Conservation (phyloP, 2,888 invertebrate genomes). For the Pollenia angustigena region DNA sequence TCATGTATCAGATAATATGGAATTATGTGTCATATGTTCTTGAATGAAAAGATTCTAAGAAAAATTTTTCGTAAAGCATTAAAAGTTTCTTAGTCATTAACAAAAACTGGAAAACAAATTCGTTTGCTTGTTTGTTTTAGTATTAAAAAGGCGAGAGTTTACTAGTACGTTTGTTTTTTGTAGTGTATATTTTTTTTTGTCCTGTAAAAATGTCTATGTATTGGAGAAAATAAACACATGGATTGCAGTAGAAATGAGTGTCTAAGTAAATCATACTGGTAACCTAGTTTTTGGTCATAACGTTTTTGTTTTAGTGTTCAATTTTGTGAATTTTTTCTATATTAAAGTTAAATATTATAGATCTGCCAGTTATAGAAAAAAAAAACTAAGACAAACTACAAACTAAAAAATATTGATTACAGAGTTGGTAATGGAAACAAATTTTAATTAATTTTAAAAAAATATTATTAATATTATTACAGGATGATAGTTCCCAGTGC, state of each 20-base stretch:
- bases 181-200: constrained; percentile 25
- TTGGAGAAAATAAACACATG: not conserved
- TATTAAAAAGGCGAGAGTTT: too few relatives aligned
- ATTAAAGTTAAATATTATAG: not conserved
- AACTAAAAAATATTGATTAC: constrained; percentile 14
- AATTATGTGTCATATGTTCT: too few relatives aligned
- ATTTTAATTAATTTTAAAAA: constrained; percentile 17
- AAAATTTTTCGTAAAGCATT: too few relatives aligned
- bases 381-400: not conserved
- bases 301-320: constrained; percentile 19
- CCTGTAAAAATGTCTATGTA: constrained; percentile 2
- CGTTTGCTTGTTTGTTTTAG: too few relatives aligned
- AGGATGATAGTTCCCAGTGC: too few relatives aligned
- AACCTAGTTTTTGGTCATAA: constrained; percentile 57
- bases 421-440: constrained; percentile 17
- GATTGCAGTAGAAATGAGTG: not conserved
- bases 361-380: not conserved
- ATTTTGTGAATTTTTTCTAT: not conserved
- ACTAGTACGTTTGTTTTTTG: constrained; percentile 26
- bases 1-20: too few relatives aligned
- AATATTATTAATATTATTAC: too few relatives aligned
- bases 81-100: too few relatives aligned
- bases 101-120: too few relatives aligned
- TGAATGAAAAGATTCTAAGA: too few relatives aligned
- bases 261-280: constrained; percentile 41